Evolutionary conservation across 2,113 vertebrate species (phyloP).

Genomic region (Gallinago media): DNA sequence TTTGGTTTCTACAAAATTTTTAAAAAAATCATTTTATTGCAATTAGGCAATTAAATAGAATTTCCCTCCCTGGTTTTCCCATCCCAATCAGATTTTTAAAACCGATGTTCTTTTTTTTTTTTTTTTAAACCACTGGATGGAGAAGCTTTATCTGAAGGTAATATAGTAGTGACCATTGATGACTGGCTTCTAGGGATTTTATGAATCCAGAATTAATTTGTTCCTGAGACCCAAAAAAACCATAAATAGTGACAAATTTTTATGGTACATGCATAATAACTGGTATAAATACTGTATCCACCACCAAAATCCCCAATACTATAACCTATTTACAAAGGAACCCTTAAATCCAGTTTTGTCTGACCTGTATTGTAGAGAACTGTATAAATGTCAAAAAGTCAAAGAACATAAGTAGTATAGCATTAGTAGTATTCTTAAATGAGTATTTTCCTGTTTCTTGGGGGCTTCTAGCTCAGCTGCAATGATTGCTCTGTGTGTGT

Average conservation of each 20-base stretch:
- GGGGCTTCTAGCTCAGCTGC: background rate
- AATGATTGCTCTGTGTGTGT: background rate
- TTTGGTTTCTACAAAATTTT: background rate
- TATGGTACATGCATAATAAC: background rate
- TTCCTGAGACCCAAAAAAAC: background rate
- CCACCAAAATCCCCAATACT: background rate
- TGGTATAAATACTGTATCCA: background rate
- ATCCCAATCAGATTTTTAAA: background rate
- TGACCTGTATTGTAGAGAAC: background rate
- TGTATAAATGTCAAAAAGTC: background rate
- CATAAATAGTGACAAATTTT: background rate
- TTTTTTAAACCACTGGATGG: background rate
- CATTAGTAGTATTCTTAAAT: background rate
- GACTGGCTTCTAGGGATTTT: background rate
- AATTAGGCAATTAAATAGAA: background rate
- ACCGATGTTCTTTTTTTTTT: background rate
- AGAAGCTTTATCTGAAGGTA: background rate
- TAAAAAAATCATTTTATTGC: background rate
- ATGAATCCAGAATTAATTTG: background rate
- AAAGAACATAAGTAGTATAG: background rate
- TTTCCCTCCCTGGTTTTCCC: background rate
- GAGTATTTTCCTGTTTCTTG: conserved; percentile 26
- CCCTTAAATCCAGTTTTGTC: background rate
- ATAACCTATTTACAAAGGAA: background rate
- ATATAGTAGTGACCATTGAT: background rate